Conservation (phyloP, 1,140 invertebrate species). For the Heliconius hermathena region DNA sequence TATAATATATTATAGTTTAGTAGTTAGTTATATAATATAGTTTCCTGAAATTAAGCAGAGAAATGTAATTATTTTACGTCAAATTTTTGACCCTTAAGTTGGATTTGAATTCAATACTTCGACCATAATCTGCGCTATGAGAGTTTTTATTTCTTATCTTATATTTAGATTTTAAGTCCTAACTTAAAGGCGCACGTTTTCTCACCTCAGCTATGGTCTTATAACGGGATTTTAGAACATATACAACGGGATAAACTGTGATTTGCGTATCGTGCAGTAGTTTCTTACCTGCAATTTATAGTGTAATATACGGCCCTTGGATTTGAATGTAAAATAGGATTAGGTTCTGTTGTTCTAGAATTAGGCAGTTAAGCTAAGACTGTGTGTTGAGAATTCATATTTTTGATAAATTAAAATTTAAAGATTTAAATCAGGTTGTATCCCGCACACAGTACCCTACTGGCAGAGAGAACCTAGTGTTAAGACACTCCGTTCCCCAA, state of each 20-base stretch:
- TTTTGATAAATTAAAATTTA: too few species aligned
- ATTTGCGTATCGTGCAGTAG: conserved; percentile 39
- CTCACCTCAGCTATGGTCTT: conserved; percentile 17
- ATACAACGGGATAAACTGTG: conserved; percentile 41
- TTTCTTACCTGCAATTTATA: conserved; percentile 38
- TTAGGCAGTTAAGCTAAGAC: not conserved
- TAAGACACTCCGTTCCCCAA: too few species aligned
- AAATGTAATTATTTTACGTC: too few species aligned
- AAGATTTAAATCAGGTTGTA: too few species aligned
- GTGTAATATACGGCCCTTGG: conserved; percentile 29
- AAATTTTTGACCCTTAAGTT: too few species aligned
- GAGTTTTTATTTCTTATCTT: not conserved
- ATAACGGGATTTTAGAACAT: conserved; percentile 32
- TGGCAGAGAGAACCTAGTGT: too few species aligned
- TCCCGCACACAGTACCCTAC: too few species aligned
- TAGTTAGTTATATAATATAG: too few species aligned
- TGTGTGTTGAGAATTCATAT: not conserved
- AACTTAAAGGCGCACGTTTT: conserved; percentile 18
- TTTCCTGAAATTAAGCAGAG: too few species aligned
- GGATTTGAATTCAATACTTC: not conserved
- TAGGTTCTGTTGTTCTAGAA: conserved; percentile 11
- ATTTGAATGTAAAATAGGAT: conserved; percentile 21
- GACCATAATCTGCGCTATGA: not conserved
- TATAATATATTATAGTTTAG: too few species aligned
- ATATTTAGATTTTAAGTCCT: conserved; percentile 16